Percentiles rank a stretch among this genome's conserved stretches.
Evolutionary conservation across 2,113 vertebrate species (phyloP).

Genomic region (Xenopus laevis): DNA sequence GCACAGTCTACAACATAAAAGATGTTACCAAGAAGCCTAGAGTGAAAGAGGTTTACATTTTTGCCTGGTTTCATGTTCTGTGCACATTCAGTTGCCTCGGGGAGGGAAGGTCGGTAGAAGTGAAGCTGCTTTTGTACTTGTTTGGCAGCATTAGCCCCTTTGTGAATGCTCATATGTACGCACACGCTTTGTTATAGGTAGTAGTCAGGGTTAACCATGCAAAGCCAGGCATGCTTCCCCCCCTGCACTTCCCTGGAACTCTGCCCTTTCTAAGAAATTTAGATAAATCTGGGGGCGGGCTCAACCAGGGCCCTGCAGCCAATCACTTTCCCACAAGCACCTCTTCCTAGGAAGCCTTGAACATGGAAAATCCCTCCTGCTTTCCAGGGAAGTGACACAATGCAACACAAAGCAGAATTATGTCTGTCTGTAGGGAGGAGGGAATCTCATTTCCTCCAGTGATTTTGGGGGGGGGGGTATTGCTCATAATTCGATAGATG

Average conservation of each 20-base stretch:
- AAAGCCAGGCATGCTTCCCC: not conserved
- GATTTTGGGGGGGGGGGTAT: no score
- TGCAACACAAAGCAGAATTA: not conserved
- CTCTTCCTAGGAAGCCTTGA: constrained; percentile 34
- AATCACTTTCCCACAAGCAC: not conserved
- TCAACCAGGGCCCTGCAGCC: not conserved
- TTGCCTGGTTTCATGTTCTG: no score
- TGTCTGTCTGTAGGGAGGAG: not conserved
- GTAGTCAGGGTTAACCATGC: not conserved
- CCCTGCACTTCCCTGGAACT: constrained; percentile 27
- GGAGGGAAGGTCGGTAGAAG: no score
- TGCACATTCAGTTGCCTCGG: no score
- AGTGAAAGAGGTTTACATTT: no score
- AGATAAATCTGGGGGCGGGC: constrained; percentile 32
- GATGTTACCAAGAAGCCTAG: no score
- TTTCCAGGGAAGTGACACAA: constrained; percentile 42
- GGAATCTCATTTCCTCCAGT: not conserved
- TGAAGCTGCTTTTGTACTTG: not conserved
- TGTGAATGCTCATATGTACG: no score
- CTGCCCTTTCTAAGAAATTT: constrained; percentile 38
- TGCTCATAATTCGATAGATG: not conserved
- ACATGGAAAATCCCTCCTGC: constrained; percentile 30
- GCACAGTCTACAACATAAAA: no score
- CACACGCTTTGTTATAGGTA: not conserved
- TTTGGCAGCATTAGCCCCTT: not conserved